These are phyloP conservation scores for Dendrolimus punctatus DNA, from an alignment of 1,140 invertebrate genomes.

Conservation along the genomic window DNA sequence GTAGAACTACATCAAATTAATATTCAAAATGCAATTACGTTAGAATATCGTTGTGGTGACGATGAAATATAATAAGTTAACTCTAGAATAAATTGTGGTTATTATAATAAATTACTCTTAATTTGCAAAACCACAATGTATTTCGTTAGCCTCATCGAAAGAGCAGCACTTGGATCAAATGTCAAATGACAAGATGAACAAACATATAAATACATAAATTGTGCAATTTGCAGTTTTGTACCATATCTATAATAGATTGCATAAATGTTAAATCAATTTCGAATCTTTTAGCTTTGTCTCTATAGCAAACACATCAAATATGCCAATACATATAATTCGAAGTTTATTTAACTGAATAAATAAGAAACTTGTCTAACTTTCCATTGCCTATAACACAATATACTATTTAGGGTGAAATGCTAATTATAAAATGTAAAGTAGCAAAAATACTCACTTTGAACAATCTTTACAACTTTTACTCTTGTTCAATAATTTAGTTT, in stretches of 20 bases:
- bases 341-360: too few species aligned
- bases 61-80: not conserved
- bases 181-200: slow-evolving; percentile 3
- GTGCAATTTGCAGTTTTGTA: slow-evolving; percentile 2
- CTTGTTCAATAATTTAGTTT: slow-evolving; percentile 38
- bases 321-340: too few species aligned
- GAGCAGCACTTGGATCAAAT: slow-evolving; percentile 1
- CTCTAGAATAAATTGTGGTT: not conserved
- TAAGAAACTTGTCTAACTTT: too few species aligned
- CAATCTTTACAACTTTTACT: slow-evolving; percentile 56
- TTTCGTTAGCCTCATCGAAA: not conserved
- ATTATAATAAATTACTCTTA: not conserved
- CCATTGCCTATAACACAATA: too few species aligned
- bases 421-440: too few species aligned
- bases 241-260: slow-evolving; percentile 1
- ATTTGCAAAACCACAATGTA: not conserved
- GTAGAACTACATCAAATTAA: too few species aligned
- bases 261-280: slow-evolving; percentile 3
- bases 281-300: too few species aligned
- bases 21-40: too few species aligned
- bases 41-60: too few species aligned
- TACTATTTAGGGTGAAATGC: too few species aligned
- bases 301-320: too few species aligned
- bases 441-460: slow-evolving; percentile 42
- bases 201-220: not conserved